These are phyloP conservation scores for Lateolabrax maculatus DNA, from an alignment of 2,797 vertebrate species.

Conservation along the genomic window DNA sequence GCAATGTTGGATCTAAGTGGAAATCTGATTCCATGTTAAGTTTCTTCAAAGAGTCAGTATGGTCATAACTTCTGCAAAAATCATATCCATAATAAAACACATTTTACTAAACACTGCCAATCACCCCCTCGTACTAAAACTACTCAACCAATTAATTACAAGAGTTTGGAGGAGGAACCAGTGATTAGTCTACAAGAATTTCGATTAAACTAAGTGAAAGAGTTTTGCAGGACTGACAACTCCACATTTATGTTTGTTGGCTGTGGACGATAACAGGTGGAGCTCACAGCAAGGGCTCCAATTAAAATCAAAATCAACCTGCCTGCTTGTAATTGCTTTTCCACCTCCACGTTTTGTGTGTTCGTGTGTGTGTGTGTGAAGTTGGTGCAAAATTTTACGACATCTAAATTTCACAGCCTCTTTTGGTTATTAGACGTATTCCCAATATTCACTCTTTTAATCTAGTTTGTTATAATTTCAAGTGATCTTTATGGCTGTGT, in stretches of 20 bases:
- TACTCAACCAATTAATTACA: conserved; percentile 67
- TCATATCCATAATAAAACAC: conserved; percentile 32
- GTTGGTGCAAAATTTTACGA: conserved; percentile 58
- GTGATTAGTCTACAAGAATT: conserved; percentile 60
- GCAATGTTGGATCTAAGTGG: not conserved
- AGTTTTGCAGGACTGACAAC: conserved; percentile 57
- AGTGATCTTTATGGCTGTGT: conserved; percentile 42
- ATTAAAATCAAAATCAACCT: conserved; percentile 83
- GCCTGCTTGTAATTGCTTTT: conserved; percentile 78
- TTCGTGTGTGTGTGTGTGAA: conserved; percentile 32
- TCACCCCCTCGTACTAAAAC: conserved; percentile 52
- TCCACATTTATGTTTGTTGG: conserved; percentile 73
- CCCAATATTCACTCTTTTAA: conserved; percentile 43
- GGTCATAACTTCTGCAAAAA: conserved; percentile 22
- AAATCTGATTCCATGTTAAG: conserved; percentile 22
- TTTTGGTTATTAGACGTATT: conserved; percentile 53
- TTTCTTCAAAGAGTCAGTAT: conserved; percentile 16
- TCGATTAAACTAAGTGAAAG: conserved; percentile 50
- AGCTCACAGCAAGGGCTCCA: conserved; percentile 74
- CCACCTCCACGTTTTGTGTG: conserved; percentile 45
- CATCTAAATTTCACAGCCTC: conserved; percentile 50
- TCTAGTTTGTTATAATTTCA: conserved; percentile 52
- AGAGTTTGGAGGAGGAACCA: conserved; percentile 40
- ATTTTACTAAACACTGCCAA: conserved; percentile 55
- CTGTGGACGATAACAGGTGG: conserved; percentile 80